phyloP scores from a whole-genome alignment of 2,888 invertebrate species.

The Leptinotarsa haldemani region DNA sequence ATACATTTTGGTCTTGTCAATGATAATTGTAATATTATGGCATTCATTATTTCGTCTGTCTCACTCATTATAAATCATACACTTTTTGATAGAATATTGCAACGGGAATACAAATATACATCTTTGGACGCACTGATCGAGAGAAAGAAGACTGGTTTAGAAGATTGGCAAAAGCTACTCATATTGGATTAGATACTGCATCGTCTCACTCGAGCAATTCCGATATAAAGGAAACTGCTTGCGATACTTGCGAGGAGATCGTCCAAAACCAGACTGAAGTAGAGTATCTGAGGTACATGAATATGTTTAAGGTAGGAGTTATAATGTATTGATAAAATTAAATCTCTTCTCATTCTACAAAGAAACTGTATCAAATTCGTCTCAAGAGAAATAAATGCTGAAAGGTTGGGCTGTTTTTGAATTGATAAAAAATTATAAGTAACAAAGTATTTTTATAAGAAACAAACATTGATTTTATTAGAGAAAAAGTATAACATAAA shows the following conservation, averaged over 20 bases:
- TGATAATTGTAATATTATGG: conserved; percentile 12
- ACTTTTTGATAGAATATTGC: conserved; percentile 50
- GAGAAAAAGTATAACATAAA: too few species aligned
- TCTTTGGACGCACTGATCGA: conserved; percentile 83
- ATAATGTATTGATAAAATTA: not conserved
- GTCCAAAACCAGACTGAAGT: conserved; percentile 43
- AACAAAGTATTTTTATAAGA: too few species aligned
- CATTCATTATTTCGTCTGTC: conserved; percentile 17
- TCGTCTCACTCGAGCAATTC: conserved; percentile 29
- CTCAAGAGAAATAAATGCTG: too few species aligned
- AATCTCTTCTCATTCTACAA: not conserved
- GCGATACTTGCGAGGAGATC: conserved; percentile 36
- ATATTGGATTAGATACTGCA: conserved; percentile 36
- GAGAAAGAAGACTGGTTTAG: conserved; percentile 92
- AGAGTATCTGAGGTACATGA: conserved; percentile 62
- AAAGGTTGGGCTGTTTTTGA: too few species aligned
- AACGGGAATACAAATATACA: conserved; percentile 54
- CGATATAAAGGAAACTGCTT: conserved; percentile 34
- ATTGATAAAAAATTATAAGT: too few species aligned
- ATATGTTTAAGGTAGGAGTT: conserved; percentile 55
- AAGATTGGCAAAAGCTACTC: conserved; percentile 58
- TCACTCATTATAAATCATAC: not conserved
- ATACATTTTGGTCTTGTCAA: too few species aligned
- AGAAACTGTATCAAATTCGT: too few species aligned
- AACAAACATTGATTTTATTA: too few species aligned